A percentile compares a stretch with the other conserved stretches of the same genome.
These are phyloP conservation scores for Paracyclopina nana DNA, from an alignment of 1,140 invertebrate species.

Conservation along the genomic window DNA sequence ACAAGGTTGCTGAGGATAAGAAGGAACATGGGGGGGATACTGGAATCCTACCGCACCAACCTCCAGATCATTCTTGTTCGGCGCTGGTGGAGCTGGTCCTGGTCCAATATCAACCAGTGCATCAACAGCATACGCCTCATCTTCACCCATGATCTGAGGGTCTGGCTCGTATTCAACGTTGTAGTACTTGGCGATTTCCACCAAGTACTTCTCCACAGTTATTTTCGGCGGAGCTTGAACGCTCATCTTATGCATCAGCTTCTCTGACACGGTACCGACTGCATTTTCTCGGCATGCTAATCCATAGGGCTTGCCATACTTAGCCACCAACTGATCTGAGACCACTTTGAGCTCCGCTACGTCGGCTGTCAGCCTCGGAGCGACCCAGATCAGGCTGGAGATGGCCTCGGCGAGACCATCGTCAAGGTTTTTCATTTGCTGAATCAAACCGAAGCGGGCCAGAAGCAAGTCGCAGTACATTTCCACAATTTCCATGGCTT, in stretches of 20 bases:
- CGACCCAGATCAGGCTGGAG: slow-evolving; percentile 87
- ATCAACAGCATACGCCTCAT: slow-evolving; percentile 19
- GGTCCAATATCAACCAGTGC: slow-evolving; percentile 19
- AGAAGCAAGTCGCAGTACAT: slow-evolving; percentile 98
- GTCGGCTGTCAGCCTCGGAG: slow-evolving; percentile 63
- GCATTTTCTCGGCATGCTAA: slow-evolving; percentile 52
- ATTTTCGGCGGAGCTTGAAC: slow-evolving; percentile 89
- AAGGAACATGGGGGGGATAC: not conserved
- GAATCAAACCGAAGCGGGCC: slow-evolving; percentile 69
- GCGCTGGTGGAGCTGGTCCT: not conserved
- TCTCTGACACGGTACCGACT: slow-evolving; percentile 68
- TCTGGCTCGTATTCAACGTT: slow-evolving; percentile 80
- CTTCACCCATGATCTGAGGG: slow-evolving; percentile 29
- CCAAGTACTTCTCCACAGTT: slow-evolving; percentile 81
- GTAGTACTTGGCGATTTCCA: slow-evolving; percentile 91
- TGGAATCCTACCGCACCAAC: not conserved
- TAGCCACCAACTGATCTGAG: slow-evolving; percentile 63
- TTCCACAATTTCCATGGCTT: slow-evolving; percentile 96
- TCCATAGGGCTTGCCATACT: slow-evolving; percentile 86
- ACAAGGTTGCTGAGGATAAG: not conserved
- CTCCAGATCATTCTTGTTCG: slow-evolving; percentile 10
- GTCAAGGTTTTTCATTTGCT: slow-evolving; percentile 90
- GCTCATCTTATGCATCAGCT: slow-evolving; percentile 84
- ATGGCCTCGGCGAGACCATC: slow-evolving; percentile 87
- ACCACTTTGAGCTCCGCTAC: slow-evolving; percentile 76